Evolutionary conservation across 2,113 vertebrate species (phyloP).

Genomic region (Recurvirostra avosetta): DNA sequence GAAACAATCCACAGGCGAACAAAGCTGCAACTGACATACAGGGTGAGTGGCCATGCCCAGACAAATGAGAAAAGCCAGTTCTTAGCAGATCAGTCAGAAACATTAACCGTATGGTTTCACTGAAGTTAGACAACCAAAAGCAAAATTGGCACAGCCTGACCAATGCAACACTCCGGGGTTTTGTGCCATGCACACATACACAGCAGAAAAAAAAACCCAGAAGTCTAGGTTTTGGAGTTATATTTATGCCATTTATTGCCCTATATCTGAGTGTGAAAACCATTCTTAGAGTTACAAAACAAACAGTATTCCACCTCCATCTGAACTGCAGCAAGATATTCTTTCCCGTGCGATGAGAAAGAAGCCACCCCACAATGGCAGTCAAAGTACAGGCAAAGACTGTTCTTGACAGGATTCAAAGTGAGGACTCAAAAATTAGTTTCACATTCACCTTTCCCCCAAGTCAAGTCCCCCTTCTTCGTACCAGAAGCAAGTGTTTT

Average conservation of each 20-base stretch:
- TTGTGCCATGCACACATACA: neutral
- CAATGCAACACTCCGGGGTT: neutral
- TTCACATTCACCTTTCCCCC: neutral
- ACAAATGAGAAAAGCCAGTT: neutral
- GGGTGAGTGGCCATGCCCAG: neutral
- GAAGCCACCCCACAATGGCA: neutral
- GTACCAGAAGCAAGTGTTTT: neutral
- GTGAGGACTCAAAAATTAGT: neutral
- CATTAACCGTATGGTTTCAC: neutral
- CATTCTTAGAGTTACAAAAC: neutral
- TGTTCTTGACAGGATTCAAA: neutral
- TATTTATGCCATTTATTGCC: neutral
- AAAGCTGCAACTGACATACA: neutral
- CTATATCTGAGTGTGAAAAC: neutral
- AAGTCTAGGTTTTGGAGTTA: neutral
- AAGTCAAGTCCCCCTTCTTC: neutral
- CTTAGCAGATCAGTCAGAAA: neutral
- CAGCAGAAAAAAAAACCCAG: rapidly evolving
- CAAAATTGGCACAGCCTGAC: neutral
- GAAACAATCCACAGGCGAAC: neutral
- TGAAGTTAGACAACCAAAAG: neutral
- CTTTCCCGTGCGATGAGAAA: neutral
- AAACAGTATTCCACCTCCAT: neutral
- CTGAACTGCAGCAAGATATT: neutral
- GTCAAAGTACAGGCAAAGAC: neutral